Percentiles rank a stretch among this genome's conserved stretches.
Evolutionary conservation across 2,797 vertebrate species (phyloP).

Genomic region (Macropus fuliginosus): DNA sequence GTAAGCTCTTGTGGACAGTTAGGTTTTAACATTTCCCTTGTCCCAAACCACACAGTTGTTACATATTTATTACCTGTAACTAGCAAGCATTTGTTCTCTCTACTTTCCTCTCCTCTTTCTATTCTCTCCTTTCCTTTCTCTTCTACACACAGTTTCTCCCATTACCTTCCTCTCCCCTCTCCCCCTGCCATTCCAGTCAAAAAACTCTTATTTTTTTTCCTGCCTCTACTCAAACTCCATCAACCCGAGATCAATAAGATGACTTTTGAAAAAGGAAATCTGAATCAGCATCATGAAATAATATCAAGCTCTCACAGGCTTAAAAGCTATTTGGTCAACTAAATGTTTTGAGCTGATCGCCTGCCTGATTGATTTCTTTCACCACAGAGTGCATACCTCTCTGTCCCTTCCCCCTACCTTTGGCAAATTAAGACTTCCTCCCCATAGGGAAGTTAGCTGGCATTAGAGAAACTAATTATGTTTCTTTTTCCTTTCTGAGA

Average conservation of each 20-base stretch:
- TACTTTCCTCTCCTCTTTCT: neutral
- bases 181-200: conserved; percentile 24
- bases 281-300: conserved; percentile 5
- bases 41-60: neutral
- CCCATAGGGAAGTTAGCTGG: neutral
- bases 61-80: neutral
- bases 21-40: neutral
- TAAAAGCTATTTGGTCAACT: neutral
- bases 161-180: neutral
- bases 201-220: conserved; percentile 56
- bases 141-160: neutral
- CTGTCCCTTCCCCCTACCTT: neutral
- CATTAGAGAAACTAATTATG: conserved; percentile 30
- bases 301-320: neutral
- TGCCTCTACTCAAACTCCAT: neutral
- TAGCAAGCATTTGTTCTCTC: neutral
- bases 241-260: conserved; percentile 47
- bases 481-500: conserved; percentile 22
- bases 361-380: neutral
- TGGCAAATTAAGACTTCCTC: neutral
- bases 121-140: neutral
- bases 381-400: neutral
- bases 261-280: conserved; percentile 17
- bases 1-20: conserved; percentile 31
- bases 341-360: neutral